These are phyloP conservation scores for Phasianus colchicus DNA, from an alignment of 2,113 vertebrate genomes.

Conservation along the genomic window DNA sequence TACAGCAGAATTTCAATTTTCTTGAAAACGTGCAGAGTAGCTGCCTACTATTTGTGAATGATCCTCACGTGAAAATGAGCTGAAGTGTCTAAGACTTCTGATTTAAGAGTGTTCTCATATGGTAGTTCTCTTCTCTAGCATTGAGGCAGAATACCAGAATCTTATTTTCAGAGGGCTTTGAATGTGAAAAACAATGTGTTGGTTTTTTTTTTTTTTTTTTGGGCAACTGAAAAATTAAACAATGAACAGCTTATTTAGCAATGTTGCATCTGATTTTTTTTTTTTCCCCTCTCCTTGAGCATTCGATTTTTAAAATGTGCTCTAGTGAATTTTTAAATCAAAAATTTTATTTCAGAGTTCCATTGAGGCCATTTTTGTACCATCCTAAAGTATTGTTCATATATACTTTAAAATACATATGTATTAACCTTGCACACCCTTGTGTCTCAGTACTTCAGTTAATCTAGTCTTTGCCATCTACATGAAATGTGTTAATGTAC, in stretches of 20 bases:
- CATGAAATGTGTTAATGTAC: not conserved
- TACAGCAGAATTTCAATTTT: not conserved
- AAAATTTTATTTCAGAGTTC: not conserved
- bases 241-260: not conserved
- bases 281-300: not conserved
- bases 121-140: not conserved
- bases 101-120: not conserved
- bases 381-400: not conserved
- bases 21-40: not conserved
- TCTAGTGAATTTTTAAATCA: not conserved
- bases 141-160: not conserved
- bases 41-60: too few species aligned
- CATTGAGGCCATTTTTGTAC: not conserved
- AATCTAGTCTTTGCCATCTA: not conserved
- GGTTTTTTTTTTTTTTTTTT: not conserved
- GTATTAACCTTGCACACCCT: not conserved
- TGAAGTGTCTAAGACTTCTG: not conserved
- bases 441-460: not conserved
- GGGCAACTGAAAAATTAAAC: not conserved
- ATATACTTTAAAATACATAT: not conserved
- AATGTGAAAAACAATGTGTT: not conserved
- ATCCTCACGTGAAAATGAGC: not conserved
- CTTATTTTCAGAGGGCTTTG: not conserved
- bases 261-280: not conserved
- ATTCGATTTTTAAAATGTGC: not conserved